phyloP scores from a whole-genome alignment of 2,113 vertebrate genomes.

The Coreoperca whiteheadi region DNA sequence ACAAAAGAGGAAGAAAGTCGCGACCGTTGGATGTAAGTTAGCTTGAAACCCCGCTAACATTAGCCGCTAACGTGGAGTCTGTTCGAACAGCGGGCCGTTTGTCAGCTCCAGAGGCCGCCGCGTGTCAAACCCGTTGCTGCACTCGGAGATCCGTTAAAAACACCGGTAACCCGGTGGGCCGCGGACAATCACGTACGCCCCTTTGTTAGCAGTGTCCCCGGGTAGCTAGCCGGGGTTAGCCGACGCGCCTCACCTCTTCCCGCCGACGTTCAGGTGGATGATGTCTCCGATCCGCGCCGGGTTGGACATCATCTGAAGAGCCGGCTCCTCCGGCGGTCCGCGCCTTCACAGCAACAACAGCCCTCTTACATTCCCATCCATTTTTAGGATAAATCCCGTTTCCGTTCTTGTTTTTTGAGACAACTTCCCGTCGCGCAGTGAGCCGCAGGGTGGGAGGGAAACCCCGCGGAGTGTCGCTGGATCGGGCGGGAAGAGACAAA shows the following conservation, averaged over 20 bases:
- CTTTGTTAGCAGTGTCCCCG: background rate
- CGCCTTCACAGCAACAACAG: background rate
- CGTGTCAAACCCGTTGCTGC: rapidly evolving
- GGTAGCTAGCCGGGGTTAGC: constrained; percentile 23
- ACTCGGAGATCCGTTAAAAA: background rate
- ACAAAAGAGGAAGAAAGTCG: rapidly evolving
- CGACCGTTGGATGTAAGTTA: background rate
- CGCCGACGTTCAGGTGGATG: constrained; percentile 88
- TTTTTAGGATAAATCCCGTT: constrained; percentile 32
- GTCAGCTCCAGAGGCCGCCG: too few relatives aligned
- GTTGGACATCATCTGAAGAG: constrained; percentile 40
- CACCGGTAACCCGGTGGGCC: rapidly evolving
- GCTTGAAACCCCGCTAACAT: rapidly evolving
- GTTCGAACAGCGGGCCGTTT: rapidly evolving
- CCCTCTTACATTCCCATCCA: constrained; percentile 28
- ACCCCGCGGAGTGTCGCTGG: background rate
- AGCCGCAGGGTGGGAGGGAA: background rate
- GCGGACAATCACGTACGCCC: background rate
- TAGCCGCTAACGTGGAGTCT: too few relatives aligned
- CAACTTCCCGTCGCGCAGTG: constrained; percentile 47
- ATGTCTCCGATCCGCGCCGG: constrained; percentile 83
- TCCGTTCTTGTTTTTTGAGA: constrained; percentile 16
- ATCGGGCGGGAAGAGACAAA: background rate
- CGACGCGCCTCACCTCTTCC: constrained; percentile 79
- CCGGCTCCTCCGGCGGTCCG: rapidly evolving